Conservation (phyloP, 2,888 invertebrate species). For the Omphaloscelis lunosa region DNA sequence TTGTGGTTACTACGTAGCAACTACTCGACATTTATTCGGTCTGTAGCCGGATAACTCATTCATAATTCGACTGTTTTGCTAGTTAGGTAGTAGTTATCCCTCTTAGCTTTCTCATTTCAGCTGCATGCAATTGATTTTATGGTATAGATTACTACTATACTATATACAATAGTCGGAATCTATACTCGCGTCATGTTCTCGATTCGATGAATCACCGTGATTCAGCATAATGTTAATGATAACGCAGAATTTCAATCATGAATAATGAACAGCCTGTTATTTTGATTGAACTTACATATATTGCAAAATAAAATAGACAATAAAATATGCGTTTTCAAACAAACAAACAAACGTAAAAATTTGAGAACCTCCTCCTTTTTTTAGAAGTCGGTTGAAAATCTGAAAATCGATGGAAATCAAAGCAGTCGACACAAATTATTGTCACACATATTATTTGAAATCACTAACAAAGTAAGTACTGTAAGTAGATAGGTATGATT, state of each 20-base stretch:
- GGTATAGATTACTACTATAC: not conserved
- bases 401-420: not conserved
- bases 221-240: conserved; percentile 30
- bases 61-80: too few relatives aligned
- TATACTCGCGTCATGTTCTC: conserved; percentile 25
- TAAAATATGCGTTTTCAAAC: not conserved
- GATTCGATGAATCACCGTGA: conserved; percentile 44
- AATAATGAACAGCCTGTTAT: conserved; percentile 3
- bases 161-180: too few relatives aligned
- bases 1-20: too few relatives aligned
- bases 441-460: too few relatives aligned
- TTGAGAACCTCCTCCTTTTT: not conserved
- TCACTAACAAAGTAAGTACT: too few relatives aligned
- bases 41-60: too few relatives aligned
- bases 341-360: not conserved
- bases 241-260: conserved; percentile 31
- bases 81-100: too few relatives aligned
- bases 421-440: too few relatives aligned
- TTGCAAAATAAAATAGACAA: not conserved
- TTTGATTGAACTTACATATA: not conserved
- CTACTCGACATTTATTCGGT: too few relatives aligned
- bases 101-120: too few relatives aligned
- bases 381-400: not conserved
- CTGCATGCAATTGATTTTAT: too few relatives aligned
- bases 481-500: too few relatives aligned